These are phyloP conservation scores for Limenitis camilla DNA, from an alignment of 2,888 invertebrate species.

Conservation along the genomic window DNA sequence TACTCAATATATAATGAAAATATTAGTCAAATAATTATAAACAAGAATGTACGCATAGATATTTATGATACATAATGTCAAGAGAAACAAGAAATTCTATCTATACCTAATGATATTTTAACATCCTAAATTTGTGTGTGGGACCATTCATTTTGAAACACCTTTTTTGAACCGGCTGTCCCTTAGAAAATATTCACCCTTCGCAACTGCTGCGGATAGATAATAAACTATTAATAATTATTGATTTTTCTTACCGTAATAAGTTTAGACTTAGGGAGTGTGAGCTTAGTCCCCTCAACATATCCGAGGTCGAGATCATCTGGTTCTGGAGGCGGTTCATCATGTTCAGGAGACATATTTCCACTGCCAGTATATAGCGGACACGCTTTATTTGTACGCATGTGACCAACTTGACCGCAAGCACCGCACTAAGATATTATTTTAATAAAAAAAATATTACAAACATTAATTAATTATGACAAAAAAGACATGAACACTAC, in stretches of 20 bases:
- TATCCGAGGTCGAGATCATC: conserved; percentile 92
- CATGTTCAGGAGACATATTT: conserved; percentile 80
- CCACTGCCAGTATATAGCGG: conserved; percentile 90
- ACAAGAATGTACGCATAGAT: too few species aligned
- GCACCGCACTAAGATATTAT: conserved; percentile 87
- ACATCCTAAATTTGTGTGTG: too few species aligned
- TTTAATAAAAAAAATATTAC: conserved; percentile 6
- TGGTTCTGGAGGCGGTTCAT: conserved; percentile 82
- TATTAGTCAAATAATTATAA: too few species aligned
- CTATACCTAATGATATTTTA: too few species aligned
- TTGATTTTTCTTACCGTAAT: conserved; percentile 76
- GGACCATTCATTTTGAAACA: too few species aligned
- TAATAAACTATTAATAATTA: too few species aligned
- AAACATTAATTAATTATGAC: not conserved
- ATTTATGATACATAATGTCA: too few species aligned
- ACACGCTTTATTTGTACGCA: conserved; percentile 97
- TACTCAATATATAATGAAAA: too few species aligned
- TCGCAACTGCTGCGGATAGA: too few species aligned
- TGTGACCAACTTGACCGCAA: conserved; percentile 90
- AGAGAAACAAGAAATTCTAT: too few species aligned
- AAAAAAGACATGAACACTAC: not conserved
- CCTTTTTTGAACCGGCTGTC: too few species aligned
- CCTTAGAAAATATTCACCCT: too few species aligned
- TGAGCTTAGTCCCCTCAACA: conserved; percentile 96
- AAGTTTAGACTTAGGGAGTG: conserved; percentile 85